Base-by-base conservation (phyloP, 2,113 vertebrate genomes). In the Lepus europaeus region DNA sequence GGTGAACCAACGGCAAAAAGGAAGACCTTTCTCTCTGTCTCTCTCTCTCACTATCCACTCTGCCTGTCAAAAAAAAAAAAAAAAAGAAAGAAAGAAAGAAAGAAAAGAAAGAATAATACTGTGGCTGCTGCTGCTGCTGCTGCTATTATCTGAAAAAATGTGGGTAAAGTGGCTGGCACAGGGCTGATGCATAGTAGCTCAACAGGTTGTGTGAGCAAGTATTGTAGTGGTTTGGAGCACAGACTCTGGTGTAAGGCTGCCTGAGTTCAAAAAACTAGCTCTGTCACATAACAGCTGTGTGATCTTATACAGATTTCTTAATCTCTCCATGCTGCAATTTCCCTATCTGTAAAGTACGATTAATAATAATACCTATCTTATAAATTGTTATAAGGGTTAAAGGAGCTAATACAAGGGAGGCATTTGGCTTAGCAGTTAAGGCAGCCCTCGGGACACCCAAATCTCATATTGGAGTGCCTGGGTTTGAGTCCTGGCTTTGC, bases 311-410 rank as follows among this genome's bases (percentile, higher is more conserved):
- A 73, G 49, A 82, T 53, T 72, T 81, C 72, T 92, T 88, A 91
- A 89, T 33, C 33, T 84, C 66, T 59, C 39, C 79, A 53, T 91
- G 76, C 66, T 76, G 16, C 22, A 53, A 8, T 91, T 95, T 81
- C 53, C 63, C 72, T 39, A 49, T 74, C 70, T 94, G 10, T 82
- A 94, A 89, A 92, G 84, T 61, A 74, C 51, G n/a, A 70, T 79
- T 89, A 73, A 80, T 59, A 51, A 79, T 66, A 87, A 91, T 70
- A 45, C 13, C 45, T 96, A 20, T 82, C 84, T 92, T 91, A 89
- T 59, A 84, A 88, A 79, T 87, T 87, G 49, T 83, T 56, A 29
- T 80, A 53, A 92, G 19, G 45, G 45, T 93, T 77, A 88, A 87
- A 51, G 73, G 91, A 84, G 59, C 51, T 72, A 73, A 68, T 59